Base-by-base conservation (phyloP, 1,140 invertebrate species). In the Heliothis virescens region DNA sequence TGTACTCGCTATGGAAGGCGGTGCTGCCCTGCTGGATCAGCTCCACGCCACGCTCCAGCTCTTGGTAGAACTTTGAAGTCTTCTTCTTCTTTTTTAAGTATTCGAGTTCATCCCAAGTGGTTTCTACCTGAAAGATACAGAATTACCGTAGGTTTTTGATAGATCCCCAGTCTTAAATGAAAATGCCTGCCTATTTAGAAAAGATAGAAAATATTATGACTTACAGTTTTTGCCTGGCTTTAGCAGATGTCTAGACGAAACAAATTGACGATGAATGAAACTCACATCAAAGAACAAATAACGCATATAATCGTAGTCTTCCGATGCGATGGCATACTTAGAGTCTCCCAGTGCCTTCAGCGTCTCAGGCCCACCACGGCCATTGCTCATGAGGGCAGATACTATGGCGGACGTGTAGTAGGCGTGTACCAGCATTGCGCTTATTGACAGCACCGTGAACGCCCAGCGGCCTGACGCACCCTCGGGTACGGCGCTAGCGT, bases 371-470 rank as follows among this genome's bases (percentile, higher is more conserved):
- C 90, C 92, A 52, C 84, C 84, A 26, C 88, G 80, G 0, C 91
- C 92, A 0, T 89, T 83, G 59, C 88, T 91, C 92, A 93, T 91
- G 0, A 93, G 83, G 0, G 87, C 87, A 0, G 92, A 93, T 0
- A 93, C 91, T 0, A 93, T 91, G 0, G 91, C 92, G 0, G 92
- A 93, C 0, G 92, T 91, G 59, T 93, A 93, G 74, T 93, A 92
- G 0, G 90, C 91, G 52, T 93, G 91, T 2, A 93, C 88, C n/a
- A 93, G 80, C 91, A 93, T 93, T 0, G 90, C 85, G 0, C 85
- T 91, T 16, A 90, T 76, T 3, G 91, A 92, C 9, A 93, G 63
- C 0, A 90, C 87, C 3, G 88, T 71, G 71, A 93, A 93, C 0
- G 87, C 86, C 83, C 87, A 84, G 2, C 92, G 83, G 0, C 92